Evolutionary conservation across 2,888 invertebrate genomes (phyloP).

Genomic region (Pyrgus malvae): DNA sequence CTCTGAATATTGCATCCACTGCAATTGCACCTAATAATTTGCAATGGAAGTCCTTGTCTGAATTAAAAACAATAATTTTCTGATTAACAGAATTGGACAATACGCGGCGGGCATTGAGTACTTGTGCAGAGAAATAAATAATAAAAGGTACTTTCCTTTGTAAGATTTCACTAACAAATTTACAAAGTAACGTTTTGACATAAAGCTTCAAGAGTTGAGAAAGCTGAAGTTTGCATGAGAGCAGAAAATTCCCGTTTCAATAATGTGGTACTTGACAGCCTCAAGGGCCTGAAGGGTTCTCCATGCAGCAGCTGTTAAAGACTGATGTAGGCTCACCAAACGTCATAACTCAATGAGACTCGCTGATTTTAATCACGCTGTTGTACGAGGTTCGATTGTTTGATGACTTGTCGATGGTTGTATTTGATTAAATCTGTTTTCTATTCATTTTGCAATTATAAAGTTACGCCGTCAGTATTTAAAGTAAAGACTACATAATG

Average conservation of each 20-base stretch:
- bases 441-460: too few species aligned
- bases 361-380: constrained; percentile 10
- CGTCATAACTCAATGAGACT: constrained; percentile 10
- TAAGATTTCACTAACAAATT: constrained; percentile 15
- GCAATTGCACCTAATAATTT: constrained; percentile 15
- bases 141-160: constrained; percentile 20
- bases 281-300: constrained; percentile 53
- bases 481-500: too few species aligned
- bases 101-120: background rate
- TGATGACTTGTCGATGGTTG: too few species aligned
- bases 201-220: constrained; percentile 43
- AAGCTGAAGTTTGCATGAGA: constrained; percentile 46
- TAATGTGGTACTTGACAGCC: constrained; percentile 43
- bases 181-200: constrained; percentile 36
- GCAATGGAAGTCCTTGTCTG: background rate
- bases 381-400: too few species aligned
- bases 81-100: constrained; percentile 14
- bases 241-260: constrained; percentile 42
- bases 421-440: too few species aligned
- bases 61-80: constrained; percentile 18
- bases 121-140: background rate
- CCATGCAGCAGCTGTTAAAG: constrained; percentile 57
- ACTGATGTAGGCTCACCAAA: constrained; percentile 33
- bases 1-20: background rate
- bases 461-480: too few species aligned